These are phyloP conservation scores for Fistularia commersonii DNA, from an alignment of 2,797 vertebrate genomes.

Conservation along the genomic window DNA sequence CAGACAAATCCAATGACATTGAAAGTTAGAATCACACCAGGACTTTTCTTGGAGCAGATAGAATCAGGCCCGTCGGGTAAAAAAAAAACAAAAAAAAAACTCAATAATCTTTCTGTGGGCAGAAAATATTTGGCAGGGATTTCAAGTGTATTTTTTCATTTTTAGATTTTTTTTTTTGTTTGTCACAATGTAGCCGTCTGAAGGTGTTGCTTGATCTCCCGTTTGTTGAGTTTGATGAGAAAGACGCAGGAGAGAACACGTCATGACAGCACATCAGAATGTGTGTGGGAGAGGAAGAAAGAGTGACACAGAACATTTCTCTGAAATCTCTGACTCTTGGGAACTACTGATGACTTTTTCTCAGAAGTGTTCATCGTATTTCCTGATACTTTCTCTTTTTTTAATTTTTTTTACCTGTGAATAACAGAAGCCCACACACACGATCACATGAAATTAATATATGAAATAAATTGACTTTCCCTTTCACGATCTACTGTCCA, in stretches of 20 bases:
- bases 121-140: too few species aligned
- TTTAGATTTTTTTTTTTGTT: slow-evolving; percentile 23
- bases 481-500: too few species aligned
- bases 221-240: slow-evolving; percentile 38
- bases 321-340: slow-evolving; percentile 34
- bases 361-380: slow-evolving; percentile 9
- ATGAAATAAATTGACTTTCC: too few species aligned
- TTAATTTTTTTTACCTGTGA: slow-evolving; percentile 31
- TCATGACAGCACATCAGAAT: slow-evolving; percentile 36
- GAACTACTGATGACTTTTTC: slow-evolving; percentile 34
- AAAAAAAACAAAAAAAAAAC: too few species aligned
- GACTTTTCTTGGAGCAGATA: slow-evolving; percentile 31
- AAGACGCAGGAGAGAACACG: slow-evolving; percentile 32
- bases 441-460: too few species aligned
- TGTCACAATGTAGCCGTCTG: slow-evolving; percentile 36
- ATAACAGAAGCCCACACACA: slow-evolving; percentile 25
- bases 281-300: slow-evolving; percentile 31
- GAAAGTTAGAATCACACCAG: slow-evolving; percentile 35
- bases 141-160: slow-evolving; percentile 8
- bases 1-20: slow-evolving; percentile 57
- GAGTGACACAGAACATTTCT: slow-evolving; percentile 37
- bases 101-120: too few species aligned
- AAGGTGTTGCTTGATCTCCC: slow-evolving; percentile 45
- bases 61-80: slow-evolving; percentile 34
- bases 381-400: too few species aligned